Evolutionary conservation across 1,140 invertebrate genomes (phyloP).

Genomic region (Oryzaephilus surinamensis): DNA sequence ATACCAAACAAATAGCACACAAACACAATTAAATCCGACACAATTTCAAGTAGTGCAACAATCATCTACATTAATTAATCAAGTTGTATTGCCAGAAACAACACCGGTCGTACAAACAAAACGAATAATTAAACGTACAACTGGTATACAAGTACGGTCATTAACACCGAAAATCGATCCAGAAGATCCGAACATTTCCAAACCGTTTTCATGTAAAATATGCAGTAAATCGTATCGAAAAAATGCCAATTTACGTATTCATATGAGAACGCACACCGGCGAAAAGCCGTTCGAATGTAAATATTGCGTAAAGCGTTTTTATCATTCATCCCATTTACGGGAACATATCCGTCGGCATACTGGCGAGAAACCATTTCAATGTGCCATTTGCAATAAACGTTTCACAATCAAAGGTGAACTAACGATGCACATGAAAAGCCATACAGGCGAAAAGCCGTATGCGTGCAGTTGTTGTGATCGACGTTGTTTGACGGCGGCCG

Average conservation of each 20-base stretch:
- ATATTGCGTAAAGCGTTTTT: slow-evolving; percentile 36
- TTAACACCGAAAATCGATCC: slow-evolving; percentile 12
- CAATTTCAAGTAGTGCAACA: slow-evolving; percentile 4
- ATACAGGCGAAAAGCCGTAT: slow-evolving; percentile 50
- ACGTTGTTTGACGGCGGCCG: slow-evolving; percentile 23
- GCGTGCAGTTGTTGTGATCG: slow-evolving; percentile 44
- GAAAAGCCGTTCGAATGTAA: slow-evolving; percentile 37
- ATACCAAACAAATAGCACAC: slow-evolving; percentile 1
- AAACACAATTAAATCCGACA: neutral
- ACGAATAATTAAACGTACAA: slow-evolving; percentile 20
- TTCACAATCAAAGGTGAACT: slow-evolving; percentile 58
- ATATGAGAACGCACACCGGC: slow-evolving; percentile 35
- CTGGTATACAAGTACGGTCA: slow-evolving; percentile 20
- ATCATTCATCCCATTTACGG: slow-evolving; percentile 30
- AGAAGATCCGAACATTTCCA: slow-evolving; percentile 7
- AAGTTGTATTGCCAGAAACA: too few relatives aligned
- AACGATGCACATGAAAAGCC: slow-evolving; percentile 46
- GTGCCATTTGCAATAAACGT: slow-evolving; percentile 43
- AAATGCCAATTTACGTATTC: slow-evolving; percentile 32
- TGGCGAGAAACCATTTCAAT: slow-evolving; percentile 45
- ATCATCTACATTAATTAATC: too few relatives aligned
- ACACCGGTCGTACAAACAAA: too few relatives aligned
- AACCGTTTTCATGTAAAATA: slow-evolving; percentile 23
- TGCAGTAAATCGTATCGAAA: slow-evolving; percentile 30
- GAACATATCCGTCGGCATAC: slow-evolving; percentile 49